Conservation (phyloP, 2,797 vertebrate genomes). For the Sebastes kiyomatsui region DNA sequence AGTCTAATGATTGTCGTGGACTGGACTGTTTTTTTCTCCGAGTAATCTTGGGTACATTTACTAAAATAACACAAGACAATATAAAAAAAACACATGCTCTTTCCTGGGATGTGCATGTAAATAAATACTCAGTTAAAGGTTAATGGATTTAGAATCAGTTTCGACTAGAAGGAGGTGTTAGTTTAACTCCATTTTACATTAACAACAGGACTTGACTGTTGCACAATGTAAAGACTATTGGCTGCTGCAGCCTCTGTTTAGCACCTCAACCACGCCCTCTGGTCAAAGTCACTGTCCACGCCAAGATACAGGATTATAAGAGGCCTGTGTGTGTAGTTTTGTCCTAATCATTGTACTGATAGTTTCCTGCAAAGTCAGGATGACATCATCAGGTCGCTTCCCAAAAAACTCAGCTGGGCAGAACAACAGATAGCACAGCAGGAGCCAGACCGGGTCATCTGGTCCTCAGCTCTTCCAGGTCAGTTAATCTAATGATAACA, state of each 20-base stretch:
- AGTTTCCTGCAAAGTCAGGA: conserved; percentile 47
- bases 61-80: background rate
- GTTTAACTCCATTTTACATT: conserved; percentile 32
- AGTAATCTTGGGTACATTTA: background rate
- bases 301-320: conserved; percentile 28
- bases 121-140: conserved; percentile 1
- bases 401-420: conserved; percentile 29
- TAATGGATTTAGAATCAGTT: conserved; percentile 1
- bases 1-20: background rate
- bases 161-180: background rate
- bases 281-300: conserved; percentile 73
- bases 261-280: conserved; percentile 74
- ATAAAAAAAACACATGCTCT: background rate
- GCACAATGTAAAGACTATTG: conserved; percentile 47
- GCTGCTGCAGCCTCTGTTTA: conserved; percentile 40
- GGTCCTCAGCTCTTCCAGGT: conserved; percentile 36
- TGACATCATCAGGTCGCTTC: conserved; percentile 63
- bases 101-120: conserved; percentile 9
- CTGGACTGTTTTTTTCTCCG: background rate
- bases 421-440: conserved; percentile 26
- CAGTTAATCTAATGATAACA: conserved; percentile 38
- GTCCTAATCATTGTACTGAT: conserved; percentile 30
- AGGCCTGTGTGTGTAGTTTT: conserved; percentile 11
- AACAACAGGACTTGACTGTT: conserved; percentile 49
- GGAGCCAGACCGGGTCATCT: conserved; percentile 38